phyloP scores from a whole-genome alignment of 2,113 vertebrate species.

The Apodemus sylvaticus region DNA sequence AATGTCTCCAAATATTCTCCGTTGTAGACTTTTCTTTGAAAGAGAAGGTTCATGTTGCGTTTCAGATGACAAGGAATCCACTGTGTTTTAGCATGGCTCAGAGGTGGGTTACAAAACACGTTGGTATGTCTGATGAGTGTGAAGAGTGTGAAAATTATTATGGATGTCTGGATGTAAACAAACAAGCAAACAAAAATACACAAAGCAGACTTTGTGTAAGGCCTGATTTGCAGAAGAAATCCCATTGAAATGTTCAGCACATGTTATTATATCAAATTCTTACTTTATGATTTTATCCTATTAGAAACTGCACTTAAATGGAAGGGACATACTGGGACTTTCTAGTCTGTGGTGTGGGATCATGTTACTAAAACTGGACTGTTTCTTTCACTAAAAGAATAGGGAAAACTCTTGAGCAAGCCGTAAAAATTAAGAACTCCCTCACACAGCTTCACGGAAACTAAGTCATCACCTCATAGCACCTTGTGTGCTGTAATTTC shows the following conservation, averaged over 20 bases:
- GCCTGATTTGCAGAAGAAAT: neutral
- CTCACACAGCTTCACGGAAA: neutral
- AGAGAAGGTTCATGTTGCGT: neutral
- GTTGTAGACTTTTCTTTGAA: neutral
- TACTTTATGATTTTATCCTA: conserved; percentile 11
- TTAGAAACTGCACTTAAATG: conserved; percentile 27
- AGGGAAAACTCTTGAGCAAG: neutral
- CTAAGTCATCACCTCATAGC: neutral
- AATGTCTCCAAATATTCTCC: neutral
- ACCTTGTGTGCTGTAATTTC: conserved; percentile 28
- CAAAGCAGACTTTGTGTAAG: neutral
- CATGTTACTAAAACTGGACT: conserved; percentile 41
- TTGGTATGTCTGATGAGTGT: neutral
- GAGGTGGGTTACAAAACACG: neutral
- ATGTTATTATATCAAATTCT: neutral
- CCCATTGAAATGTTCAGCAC: neutral
- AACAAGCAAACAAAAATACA: neutral
- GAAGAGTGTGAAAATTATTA: conserved; percentile 4
- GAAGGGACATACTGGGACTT: conserved; percentile 12
- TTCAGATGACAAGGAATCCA: neutral
- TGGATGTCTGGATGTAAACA: neutral
- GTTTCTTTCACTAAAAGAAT: conserved; percentile 44
- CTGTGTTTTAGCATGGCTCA: conserved; percentile 8
- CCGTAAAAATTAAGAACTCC: conserved; percentile 21
- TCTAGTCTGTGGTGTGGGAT: neutral